Percentiles rank a stretch among this genome's conserved stretches.
phyloP scores from a whole-genome alignment of 1,140 invertebrate species.

The Drosophila erecta region DNA sequence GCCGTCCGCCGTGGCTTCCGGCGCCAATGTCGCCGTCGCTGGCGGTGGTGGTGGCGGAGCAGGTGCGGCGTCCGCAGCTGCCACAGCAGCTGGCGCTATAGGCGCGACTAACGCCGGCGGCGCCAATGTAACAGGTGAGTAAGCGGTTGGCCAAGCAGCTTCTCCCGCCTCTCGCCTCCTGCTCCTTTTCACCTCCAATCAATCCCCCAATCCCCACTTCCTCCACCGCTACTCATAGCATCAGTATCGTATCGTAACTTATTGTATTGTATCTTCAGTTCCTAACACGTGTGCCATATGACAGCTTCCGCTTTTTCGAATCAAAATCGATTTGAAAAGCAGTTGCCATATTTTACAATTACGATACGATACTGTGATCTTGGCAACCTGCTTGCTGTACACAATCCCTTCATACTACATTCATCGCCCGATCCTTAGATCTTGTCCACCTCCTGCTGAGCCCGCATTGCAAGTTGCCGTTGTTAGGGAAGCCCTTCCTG shows the following conservation, averaged over 20 bases:
- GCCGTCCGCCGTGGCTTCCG: slow-evolving; percentile 49
- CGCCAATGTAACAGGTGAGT: slow-evolving; percentile 77
- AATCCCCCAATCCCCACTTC: not conserved
- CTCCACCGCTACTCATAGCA: too few species aligned
- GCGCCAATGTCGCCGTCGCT: slow-evolving; percentile 35
- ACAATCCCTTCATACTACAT: slow-evolving; percentile 3
- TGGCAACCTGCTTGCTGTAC: not conserved
- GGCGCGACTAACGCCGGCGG: slow-evolving; percentile 66
- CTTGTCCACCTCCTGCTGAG: slow-evolving; percentile 5
- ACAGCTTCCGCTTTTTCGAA: too few species aligned
- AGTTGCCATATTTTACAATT: not conserved
- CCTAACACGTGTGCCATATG: too few species aligned
- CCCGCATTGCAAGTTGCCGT: not conserved
- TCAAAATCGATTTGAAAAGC: not conserved
- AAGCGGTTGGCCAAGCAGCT: slow-evolving; percentile 37
- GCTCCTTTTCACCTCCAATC: not conserved
- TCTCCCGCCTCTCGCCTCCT: not conserved
- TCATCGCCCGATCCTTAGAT: slow-evolving; percentile 14
- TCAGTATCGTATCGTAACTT: not conserved
- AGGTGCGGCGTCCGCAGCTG: slow-evolving; percentile 53
- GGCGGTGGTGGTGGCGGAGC: slow-evolving; percentile 51
- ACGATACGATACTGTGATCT: slow-evolving; percentile 8
- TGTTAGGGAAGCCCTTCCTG: slow-evolving; percentile 4
- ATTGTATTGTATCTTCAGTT: too few species aligned
- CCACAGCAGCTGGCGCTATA: slow-evolving; percentile 57